These are phyloP conservation scores for Aplysia californica DNA, from an alignment of 1,140 invertebrate species.

Conservation along the genomic window DNA sequence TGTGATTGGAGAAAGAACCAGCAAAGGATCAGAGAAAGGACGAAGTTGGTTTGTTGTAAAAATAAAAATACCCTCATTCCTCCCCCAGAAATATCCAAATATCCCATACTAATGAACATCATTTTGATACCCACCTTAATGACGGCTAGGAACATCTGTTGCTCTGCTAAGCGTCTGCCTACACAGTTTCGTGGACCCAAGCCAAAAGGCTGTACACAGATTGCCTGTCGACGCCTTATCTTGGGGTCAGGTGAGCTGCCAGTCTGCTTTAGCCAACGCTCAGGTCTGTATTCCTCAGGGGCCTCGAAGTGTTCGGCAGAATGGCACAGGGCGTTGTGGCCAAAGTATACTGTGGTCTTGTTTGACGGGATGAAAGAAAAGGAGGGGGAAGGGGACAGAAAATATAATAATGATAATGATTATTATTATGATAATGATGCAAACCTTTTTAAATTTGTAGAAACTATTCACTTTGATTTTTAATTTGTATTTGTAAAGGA, in stretches of 20 bases:
- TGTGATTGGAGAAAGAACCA: too few species aligned
- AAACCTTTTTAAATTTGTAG: not conserved
- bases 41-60: too few species aligned
- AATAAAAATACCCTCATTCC: too few species aligned
- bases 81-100: too few species aligned
- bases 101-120: too few species aligned
- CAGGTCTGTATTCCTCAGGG: constrained; percentile 42
- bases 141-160: constrained; percentile 83
- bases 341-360: constrained; percentile 70
- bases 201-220: constrained; percentile 71
- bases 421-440: too few species aligned
- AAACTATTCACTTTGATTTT: not conserved
- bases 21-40: too few species aligned
- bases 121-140: constrained; percentile 78
- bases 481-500: not conserved
- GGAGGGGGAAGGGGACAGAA: too few species aligned
- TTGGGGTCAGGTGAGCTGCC: constrained; percentile 72
- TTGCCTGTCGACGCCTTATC: constrained; percentile 57
- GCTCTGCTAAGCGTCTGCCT: constrained; percentile 72
- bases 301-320: constrained; percentile 43
- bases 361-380: constrained; percentile 25
- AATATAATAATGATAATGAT: too few species aligned
- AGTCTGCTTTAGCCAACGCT: constrained; percentile 47
- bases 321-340: constrained; percentile 37
- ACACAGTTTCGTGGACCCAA: constrained; percentile 57